Evolutionary conservation across 2,113 vertebrate genomes (phyloP), one percentile per base, ranked within the genome.

Genomic region (Calonectris borealis): DNA sequence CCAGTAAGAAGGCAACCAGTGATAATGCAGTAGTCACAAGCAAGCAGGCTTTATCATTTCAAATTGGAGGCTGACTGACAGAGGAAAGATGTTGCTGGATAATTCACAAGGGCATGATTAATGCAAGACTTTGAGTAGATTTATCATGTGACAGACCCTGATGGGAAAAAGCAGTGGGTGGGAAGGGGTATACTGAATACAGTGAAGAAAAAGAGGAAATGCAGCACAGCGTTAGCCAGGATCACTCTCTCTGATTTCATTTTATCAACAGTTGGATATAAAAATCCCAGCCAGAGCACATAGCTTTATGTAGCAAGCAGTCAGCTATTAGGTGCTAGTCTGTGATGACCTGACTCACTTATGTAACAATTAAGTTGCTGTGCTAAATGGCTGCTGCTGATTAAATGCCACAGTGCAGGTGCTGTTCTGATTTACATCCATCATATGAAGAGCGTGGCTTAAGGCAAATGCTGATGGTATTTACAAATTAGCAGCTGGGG

Each of bases 401-500:
- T 96, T 93, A 95, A 98, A 97, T 89, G 96, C 57, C 61, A 90
- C n/a, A 27, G 34, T 36, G n/a, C 88, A 96, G 94, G 95, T 97
- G 94, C 93, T 88, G 94, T 95, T 97, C 97, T 95, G 92, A 86
- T 75, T 84, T 92, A n/a, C 83, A 94, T 88, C 79, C 86, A 73
- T 88, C 87, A 60, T 57, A 69, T 60, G 77, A 93, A 84, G 96
- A 95, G 54, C 1, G 6, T 68, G 46, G 19, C 72, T 93, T 86
- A 81, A 84, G 64, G 73, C 72, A 92, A 26, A 42, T 61, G 31
- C 40, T 64, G 61, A 22, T 36, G 70, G 24, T 42, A 49, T 91
- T 83, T 78, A 34, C n/a, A 78, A 34, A 77, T 29, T 20, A 90
- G 86, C 71, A 55, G 48, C 77, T 64, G 52, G 5, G 20, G 46